Evolutionary conservation across 2,113 vertebrate genomes (phyloP).

Genomic region (Prunella himalayana): DNA sequence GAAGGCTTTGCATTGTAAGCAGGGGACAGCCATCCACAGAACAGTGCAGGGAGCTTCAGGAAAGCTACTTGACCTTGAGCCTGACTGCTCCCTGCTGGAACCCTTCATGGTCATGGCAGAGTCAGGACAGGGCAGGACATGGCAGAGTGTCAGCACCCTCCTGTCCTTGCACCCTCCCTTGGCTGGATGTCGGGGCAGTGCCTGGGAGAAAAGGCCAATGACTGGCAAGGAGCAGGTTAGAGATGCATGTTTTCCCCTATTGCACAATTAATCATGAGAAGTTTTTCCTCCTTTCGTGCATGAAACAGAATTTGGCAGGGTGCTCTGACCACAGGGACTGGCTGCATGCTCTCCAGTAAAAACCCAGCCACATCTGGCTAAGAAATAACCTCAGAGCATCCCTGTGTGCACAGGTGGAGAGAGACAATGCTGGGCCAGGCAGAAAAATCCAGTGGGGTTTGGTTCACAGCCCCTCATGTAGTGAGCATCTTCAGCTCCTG

Average conservation of each 20-base stretch:
- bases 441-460: not conserved
- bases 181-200: rapidly evolving
- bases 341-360: not conserved
- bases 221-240: not conserved
- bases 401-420: not conserved
- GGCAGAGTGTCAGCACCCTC: not conserved
- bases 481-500: not conserved
- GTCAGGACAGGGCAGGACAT: not conserved
- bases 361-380: slow-evolving; percentile 14
- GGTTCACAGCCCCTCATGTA: not conserved
- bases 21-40: not conserved
- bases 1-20: not conserved
- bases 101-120: not conserved
- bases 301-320: slow-evolving; percentile 62
- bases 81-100: not conserved
- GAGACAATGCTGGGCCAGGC: not conserved
- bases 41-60: not conserved
- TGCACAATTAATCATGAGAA: slow-evolving; percentile 60
- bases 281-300: slow-evolving; percentile 55
- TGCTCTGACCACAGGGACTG: slow-evolving; percentile 15
- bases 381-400: not conserved
- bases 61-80: not conserved
- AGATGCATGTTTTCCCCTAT: slow-evolving; percentile 1
- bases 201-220: not conserved
- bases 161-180: not conserved